Base-by-base conservation (phyloP, 2,797 vertebrate species). In the Macroramphosus scolopax region DNA sequence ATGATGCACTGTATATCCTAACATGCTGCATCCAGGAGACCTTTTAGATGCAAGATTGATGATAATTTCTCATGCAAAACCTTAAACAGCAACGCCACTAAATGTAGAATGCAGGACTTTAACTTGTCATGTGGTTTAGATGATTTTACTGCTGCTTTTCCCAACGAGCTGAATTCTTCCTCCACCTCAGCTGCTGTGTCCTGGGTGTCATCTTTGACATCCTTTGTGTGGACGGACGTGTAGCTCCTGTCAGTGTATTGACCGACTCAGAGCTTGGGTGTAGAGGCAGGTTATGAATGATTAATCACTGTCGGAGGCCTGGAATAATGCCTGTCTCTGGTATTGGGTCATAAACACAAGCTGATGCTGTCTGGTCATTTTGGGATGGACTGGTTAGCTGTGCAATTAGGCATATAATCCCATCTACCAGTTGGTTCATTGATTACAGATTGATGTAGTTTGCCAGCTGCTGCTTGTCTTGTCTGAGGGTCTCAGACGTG, bases 381-480 rank as follows among this genome's bases (percentile, higher is more conserved):
- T 72, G 72, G 62, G 78, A 63, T 70, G 78, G 80, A 80, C 83
- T 80, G 86, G 82, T 84, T 81, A 74, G 75, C 74, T 89, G 90
- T 89, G 88, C 89, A 90, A 72, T 86, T 87, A 88, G 86, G 89
- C 89, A 90, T 83, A 87, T 89, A 88, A 92, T 80, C 80, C 82
- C 70, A 90, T 88, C 80, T 88, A 84, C 86, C 88, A 89, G 81
- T 86, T 89, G 90, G 87, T 89, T 93, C 91, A 96, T 93, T 92
- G 94, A 98, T 96, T 93, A 91, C 89, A 91, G 80, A 87, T 91
- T 87, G 90, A 81, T 85, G 89, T 89, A 90, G 91, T 89, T 90
- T 77, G 87, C 92, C 96, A 98, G 94, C 93, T 98, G 95, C 90
- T 89, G 77, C 83, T 83, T 83, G 83, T 84, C 83, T 77, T 85